These are phyloP conservation scores for Vicugna pacos DNA, from an alignment of 2,113 vertebrate genomes.

Conservation along the genomic window DNA sequence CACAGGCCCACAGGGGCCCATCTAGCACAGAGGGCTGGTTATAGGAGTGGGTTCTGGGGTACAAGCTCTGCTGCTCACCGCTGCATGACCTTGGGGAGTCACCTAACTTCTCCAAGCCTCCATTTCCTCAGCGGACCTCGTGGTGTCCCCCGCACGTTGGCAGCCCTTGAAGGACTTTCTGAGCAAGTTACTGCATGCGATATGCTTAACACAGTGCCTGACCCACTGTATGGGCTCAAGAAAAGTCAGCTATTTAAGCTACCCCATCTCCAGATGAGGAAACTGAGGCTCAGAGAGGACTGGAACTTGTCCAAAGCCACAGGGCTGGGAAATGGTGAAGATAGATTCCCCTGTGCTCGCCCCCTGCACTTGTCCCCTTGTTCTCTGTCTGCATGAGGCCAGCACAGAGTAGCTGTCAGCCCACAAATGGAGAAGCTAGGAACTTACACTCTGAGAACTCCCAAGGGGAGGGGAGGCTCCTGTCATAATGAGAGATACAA, in stretches of 20 bases:
- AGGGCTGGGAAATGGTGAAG: not conserved
- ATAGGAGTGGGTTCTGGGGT: not conserved
- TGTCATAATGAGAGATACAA: not conserved
- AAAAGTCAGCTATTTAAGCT: not conserved
- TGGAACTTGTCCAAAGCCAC: not conserved
- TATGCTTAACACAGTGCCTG: not conserved
- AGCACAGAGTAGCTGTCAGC: not conserved
- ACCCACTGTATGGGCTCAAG: not conserved
- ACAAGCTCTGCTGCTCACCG: not conserved
- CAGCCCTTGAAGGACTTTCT: slow-evolving; percentile 1
- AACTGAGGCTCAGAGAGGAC: not conserved
- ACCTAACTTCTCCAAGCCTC: not conserved
- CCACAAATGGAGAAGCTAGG: not conserved
- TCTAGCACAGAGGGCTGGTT: not conserved
- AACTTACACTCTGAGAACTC: not conserved
- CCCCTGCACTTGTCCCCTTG: not conserved
- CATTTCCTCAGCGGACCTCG: not conserved
- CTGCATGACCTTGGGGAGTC: not conserved
- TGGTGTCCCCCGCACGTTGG: not conserved
- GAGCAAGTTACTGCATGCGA: not conserved
- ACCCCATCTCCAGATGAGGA: not conserved
- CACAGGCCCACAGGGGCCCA: not conserved
- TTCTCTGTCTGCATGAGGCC: not conserved
- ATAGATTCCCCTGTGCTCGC: not conserved
- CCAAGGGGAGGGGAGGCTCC: not conserved